Percentiles rank a stretch among this genome's conserved stretches.
phyloP scores from a whole-genome alignment of 2,797 vertebrate species.

The Dallia pectoralis region DNA sequence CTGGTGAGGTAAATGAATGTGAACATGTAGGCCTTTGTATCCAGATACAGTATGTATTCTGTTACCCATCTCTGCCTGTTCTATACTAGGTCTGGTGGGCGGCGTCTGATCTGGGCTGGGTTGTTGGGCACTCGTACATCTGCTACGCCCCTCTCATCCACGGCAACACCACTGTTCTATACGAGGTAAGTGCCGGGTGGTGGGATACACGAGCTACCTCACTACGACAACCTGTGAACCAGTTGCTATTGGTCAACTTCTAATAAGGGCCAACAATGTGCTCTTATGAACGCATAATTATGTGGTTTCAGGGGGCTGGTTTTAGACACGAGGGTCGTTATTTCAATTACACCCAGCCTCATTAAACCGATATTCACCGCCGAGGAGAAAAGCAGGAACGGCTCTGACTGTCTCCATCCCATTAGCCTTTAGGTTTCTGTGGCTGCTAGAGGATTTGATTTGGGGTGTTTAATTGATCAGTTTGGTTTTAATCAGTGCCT shows the following conservation, averaged over 20 bases:
- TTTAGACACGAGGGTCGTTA: slow-evolving; percentile 13
- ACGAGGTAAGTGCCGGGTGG: slow-evolving; percentile 79
- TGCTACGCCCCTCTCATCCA: slow-evolving; percentile 95
- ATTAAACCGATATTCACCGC: background rate
- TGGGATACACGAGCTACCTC: background rate
- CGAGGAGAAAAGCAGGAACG: slow-evolving; percentile 2
- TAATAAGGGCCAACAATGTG: background rate
- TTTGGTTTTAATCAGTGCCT: slow-evolving; percentile 23
- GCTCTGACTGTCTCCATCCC: slow-evolving; percentile 1
- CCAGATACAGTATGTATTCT: background rate
- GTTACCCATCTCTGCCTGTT: background rate
- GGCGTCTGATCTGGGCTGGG: slow-evolving; percentile 97
- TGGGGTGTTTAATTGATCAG: slow-evolving; percentile 10
- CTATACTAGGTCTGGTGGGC: slow-evolving; percentile 95
- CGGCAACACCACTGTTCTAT: slow-evolving; percentile 90
- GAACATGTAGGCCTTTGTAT: slow-evolving; percentile 30
- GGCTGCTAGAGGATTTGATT: slow-evolving; percentile 7
- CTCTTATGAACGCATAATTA: slow-evolving; percentile 6
- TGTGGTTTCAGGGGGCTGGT: background rate
- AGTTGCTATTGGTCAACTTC: background rate
- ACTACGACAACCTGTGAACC: background rate
- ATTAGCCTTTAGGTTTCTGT: slow-evolving; percentile 15
- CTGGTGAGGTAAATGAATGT: slow-evolving; percentile 87
- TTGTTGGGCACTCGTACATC: slow-evolving; percentile 97
- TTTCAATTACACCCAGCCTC: slow-evolving; percentile 12